phyloP scores from a whole-genome alignment of 2,797 vertebrate genomes.

The Sebastes iracundus region DNA sequence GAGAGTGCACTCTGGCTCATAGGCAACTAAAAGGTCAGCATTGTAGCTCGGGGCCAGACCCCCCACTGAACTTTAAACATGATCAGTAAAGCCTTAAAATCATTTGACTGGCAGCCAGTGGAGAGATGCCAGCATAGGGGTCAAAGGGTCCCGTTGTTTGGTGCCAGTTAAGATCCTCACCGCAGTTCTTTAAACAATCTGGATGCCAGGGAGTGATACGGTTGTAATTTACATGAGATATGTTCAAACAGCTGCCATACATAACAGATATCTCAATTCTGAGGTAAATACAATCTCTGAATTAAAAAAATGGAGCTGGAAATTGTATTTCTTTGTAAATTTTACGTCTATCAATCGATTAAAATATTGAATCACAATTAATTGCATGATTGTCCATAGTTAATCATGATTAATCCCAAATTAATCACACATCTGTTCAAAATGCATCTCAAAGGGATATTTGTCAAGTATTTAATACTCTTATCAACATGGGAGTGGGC shows the following conservation, averaged over 20 bases:
- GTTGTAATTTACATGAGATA: background rate
- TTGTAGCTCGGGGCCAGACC: constrained; percentile 18
- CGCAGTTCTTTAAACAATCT: constrained; percentile 11
- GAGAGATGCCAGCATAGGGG: background rate
- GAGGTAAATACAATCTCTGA: background rate
- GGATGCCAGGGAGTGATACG: background rate
- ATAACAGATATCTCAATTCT: background rate
- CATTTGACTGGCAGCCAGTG: constrained; percentile 18
- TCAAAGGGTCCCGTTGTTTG: background rate
- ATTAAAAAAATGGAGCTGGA: background rate
- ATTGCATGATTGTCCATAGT: too few species aligned
- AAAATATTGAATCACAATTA: too few species aligned
- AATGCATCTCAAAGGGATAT: too few species aligned
- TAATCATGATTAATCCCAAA: too few species aligned
- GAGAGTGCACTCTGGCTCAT: constrained; percentile 24
- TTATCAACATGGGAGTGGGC: too few species aligned
- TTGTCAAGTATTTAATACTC: too few species aligned
- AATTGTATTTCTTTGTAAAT: background rate
- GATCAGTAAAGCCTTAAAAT: constrained; percentile 36
- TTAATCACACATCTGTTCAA: too few species aligned
- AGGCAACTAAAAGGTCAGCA: constrained; percentile 45
- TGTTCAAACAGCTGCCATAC: background rate
- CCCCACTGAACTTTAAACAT: constrained; percentile 26
- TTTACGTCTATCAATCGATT: too few species aligned
- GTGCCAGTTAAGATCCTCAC: background rate